A percentile compares a stretch with the other conserved stretches of the same genome.
Conservation (phyloP, 1,140 invertebrate species). For the Trichomalopsis sarcophagae region DNA sequence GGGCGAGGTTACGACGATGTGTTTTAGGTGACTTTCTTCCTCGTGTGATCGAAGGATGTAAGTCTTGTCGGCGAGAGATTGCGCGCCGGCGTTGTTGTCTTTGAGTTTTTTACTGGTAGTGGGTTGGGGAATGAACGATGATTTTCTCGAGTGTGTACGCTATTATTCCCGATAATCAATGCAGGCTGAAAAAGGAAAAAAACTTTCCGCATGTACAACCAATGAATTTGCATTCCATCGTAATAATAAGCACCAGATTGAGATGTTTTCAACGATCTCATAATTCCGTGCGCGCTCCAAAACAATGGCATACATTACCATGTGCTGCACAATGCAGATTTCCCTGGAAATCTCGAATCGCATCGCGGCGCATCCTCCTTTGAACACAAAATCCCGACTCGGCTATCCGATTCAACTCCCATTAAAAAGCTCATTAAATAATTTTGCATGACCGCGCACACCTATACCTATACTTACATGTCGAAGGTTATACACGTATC, state of each 20-base stretch:
- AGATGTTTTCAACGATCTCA: not conserved
- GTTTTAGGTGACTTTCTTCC: not conserved
- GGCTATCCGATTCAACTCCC: constrained; percentile 1
- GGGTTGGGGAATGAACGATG: not conserved
- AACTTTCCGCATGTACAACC: too few species aligned
- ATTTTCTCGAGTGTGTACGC: not conserved
- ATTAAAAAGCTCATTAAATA: constrained; percentile 31
- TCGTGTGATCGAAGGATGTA: not conserved
- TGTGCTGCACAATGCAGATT: not conserved
- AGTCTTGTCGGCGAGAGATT: not conserved
- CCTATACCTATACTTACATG: not conserved
- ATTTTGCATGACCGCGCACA: not conserved
- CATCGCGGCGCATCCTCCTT: constrained; percentile 5
- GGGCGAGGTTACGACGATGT: too few species aligned
- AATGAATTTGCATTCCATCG: not conserved
- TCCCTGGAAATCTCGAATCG: not conserved
- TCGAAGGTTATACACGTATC: not conserved
- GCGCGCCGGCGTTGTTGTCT: not conserved
- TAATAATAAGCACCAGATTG: not conserved
- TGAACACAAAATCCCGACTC: not conserved
- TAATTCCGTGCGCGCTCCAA: not conserved
- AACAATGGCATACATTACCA: not conserved
- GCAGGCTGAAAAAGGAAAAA: too few species aligned
- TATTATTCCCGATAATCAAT: too few species aligned
- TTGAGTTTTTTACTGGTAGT: not conserved